Conservation (phyloP, 2,113 vertebrate species). For the Vimba vimba region DNA sequence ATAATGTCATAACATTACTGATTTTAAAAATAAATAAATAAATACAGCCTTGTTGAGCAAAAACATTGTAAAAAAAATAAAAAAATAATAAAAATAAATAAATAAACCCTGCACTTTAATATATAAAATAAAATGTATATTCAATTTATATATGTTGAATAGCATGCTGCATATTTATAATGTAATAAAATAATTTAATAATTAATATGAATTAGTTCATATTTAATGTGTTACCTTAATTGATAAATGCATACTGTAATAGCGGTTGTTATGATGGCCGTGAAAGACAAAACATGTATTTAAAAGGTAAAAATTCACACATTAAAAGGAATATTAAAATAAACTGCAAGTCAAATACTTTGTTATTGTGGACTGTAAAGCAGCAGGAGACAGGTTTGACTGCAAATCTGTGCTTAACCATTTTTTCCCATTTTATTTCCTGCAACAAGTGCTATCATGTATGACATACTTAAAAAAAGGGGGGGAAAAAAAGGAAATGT, state of each 20-base stretch:
- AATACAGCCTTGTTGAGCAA: not conserved
- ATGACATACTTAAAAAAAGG: conserved; percentile 1
- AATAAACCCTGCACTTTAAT: not conserved
- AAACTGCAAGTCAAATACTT: not conserved
- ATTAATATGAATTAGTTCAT: no score
- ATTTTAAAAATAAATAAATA: no score
- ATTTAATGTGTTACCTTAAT: not conserved
- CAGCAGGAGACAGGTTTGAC: not conserved
- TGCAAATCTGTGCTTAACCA: not conserved
- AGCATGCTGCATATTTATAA: not conserved
- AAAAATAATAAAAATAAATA: no score
- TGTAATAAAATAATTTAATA: not conserved
- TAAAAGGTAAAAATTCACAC: not conserved
- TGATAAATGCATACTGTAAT: not conserved
- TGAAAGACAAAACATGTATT: not conserved
- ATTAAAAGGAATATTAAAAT: not conserved
- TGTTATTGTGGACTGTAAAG: not conserved
- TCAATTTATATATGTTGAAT: not conserved
- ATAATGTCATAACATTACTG: no score
- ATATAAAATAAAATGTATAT: not conserved
- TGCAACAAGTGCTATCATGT: not conserved
- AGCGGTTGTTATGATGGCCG: not conserved
- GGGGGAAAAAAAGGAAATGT: not conserved
- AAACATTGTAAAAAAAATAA: not conserved
- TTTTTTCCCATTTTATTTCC: not conserved